Base-by-base conservation (phyloP, 2,888 invertebrate species). In the Junonia oenone region DNA sequence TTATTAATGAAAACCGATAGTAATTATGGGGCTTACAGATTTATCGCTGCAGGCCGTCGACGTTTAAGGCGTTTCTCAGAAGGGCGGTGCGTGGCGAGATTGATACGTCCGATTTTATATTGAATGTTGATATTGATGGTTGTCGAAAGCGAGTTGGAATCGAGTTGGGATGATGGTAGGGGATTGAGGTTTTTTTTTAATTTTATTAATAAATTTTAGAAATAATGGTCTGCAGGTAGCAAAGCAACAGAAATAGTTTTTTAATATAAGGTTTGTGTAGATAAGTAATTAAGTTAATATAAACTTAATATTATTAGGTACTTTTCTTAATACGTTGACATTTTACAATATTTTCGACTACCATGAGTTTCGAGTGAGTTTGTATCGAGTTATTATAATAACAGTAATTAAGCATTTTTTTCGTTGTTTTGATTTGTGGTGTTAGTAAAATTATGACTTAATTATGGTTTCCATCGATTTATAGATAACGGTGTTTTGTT, bases 1-100 rank as follows among this genome's bases (percentile, higher is more conserved):
- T 89, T 89, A 89, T 87, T 88, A 89, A 89, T 89, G 86, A 84
- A 71, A 66, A 66, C 68, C 71, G 75, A 75, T 78, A 73, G 76
- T 89, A 89, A 89, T 89, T 89, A 87, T 73, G 76, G 83, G 11
- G 71, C 69, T 70, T 72, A 67, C 69, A 73, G 83, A 87, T 85
- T 83, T 83, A 85, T 83, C 68, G 70, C 64, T 62, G 60, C 50
- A 48, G 66, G 66, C 71, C 67, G 65, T 64, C 63, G 64, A 67
- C 59, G 64, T 68, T 64, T 64, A 63, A 62, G 62, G 60, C 51
- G 61, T 61, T 68, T 64, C 66, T 58, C 46, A 57, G 64, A 61
- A 64, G 56, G 51, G 52, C 47, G 43, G 63, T 63, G 65, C 54
- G 65, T 66, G 65, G 60, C 63, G 58, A 63, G 65, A 74, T 72